Evolutionary conservation across 2,797 vertebrate species (phyloP).

Genomic region (Etheostoma perlongum): DNA sequence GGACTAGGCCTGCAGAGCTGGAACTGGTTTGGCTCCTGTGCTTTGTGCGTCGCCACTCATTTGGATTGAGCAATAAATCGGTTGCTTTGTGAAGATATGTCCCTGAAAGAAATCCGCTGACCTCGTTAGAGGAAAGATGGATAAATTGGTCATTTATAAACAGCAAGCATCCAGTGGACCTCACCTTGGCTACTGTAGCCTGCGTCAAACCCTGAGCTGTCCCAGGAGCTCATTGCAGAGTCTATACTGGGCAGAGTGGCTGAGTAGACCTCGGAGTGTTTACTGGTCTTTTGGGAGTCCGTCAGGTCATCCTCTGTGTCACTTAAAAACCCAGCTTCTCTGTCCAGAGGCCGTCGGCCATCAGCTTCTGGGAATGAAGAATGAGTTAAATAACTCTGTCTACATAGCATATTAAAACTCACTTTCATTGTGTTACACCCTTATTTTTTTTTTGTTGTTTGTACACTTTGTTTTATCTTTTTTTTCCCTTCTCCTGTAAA

Average conservation of each 20-base stretch:
- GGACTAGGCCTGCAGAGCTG: constrained; percentile 83
- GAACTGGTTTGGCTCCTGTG: constrained; percentile 87
- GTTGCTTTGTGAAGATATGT: constrained; percentile 87
- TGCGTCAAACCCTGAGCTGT: constrained; percentile 90
- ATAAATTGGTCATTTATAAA: background rate
- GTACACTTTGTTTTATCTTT: background rate
- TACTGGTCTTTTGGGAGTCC: constrained; percentile 89
- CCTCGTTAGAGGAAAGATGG: background rate
- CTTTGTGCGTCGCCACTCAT: constrained; percentile 89
- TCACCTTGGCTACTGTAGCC: constrained; percentile 93
- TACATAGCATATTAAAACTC: background rate
- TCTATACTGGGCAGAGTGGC: constrained; percentile 92
- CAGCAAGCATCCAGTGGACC: background rate
- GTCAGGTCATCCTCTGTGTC: constrained; percentile 92
- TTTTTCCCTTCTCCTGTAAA: background rate
- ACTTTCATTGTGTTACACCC: background rate
- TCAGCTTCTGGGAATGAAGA: constrained; percentile 68
- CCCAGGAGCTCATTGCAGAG: constrained; percentile 97
- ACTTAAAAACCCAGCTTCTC: constrained; percentile 82
- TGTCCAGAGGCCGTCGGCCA: constrained; percentile 57
- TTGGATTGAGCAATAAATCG: constrained; percentile 85
- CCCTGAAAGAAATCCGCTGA: constrained; percentile 75
- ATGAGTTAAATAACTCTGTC: background rate
- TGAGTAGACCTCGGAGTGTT: constrained; percentile 89
- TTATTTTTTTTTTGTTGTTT: background rate